These are phyloP conservation scores for Penaeus monodon DNA, from an alignment of 2,888 invertebrate species.

Conservation along the genomic window DNA sequence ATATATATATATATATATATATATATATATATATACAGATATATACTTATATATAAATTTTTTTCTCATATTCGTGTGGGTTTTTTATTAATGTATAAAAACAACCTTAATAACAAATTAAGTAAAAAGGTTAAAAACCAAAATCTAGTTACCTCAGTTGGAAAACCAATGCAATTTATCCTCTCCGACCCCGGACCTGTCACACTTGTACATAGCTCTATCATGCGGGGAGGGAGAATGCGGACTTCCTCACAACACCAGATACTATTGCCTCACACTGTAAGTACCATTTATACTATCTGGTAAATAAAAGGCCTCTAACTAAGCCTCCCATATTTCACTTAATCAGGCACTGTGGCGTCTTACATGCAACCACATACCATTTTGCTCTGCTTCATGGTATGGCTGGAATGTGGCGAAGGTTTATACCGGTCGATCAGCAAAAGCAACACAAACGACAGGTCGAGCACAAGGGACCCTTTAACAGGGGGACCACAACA, in stretches of 20 bases:
- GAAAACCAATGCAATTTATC: slow-evolving; percentile 56
- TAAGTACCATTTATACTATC: not conserved
- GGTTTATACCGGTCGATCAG: too few relatives aligned
- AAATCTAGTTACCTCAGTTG: slow-evolving; percentile 46
- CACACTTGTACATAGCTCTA: not conserved
- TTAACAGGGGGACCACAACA: too few relatives aligned
- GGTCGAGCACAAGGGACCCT: too few relatives aligned
- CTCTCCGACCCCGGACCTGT: slow-evolving; percentile 13
- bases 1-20: not conserved
- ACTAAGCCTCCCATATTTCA: too few relatives aligned
- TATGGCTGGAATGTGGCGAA: too few relatives aligned
- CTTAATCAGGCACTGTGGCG: too few relatives aligned
- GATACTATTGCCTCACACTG: too few relatives aligned
- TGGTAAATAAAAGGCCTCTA: not conserved
- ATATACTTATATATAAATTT: not conserved
- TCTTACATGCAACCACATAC: too few relatives aligned
- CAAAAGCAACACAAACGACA: too few relatives aligned
- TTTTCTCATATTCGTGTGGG: not conserved
- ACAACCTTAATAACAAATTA: slow-evolving; percentile 15
- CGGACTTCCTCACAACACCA: not conserved
- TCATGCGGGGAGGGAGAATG: too few relatives aligned
- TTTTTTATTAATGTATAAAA: not conserved
- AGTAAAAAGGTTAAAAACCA: slow-evolving; percentile 23
- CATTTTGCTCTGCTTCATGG: too few relatives aligned
- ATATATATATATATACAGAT: not conserved